Conservation (phyloP, 1,140 invertebrate genomes). For the Thereuonema tuberculata region DNA sequence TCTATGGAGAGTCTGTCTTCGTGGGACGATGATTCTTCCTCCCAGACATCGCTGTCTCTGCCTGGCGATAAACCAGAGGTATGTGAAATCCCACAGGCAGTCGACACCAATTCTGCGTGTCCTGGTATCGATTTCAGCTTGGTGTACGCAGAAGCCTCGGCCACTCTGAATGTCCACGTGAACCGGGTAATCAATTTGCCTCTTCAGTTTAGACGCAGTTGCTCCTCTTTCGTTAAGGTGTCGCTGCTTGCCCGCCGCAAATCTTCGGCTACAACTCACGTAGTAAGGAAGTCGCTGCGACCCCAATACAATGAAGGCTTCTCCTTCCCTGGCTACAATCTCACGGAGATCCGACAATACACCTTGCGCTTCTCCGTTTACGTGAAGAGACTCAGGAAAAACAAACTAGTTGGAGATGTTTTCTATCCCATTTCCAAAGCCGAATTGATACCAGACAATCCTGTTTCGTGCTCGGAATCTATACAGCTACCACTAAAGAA, state of each 20-base stretch:
- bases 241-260: slow-evolving; percentile 1
- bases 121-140: neutral
- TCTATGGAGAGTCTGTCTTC: too few relatives aligned
- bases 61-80: too few relatives aligned
- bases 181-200: neutral
- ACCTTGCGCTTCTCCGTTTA: neutral
- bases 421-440: neutral
- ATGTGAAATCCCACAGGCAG: neutral
- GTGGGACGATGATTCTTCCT: too few relatives aligned
- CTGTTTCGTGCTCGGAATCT: neutral
- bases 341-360: neutral
- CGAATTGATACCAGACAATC: neutral
- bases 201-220: neutral
- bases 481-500: neutral
- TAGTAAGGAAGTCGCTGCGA: neutral
- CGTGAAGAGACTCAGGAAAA: neutral
- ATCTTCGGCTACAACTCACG: neutral
- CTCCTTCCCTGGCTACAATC: neutral
- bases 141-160: neutral
- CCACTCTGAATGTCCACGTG: neutral
- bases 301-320: slow-evolving; percentile 5
- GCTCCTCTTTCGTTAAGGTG: slow-evolving; percentile 7
- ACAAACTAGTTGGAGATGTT: neutral
- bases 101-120: too few relatives aligned
- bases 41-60: too few relatives aligned